Evolutionary conservation across 2,888 invertebrate genomes (phyloP).

Genomic region (Apamea anceps): DNA sequence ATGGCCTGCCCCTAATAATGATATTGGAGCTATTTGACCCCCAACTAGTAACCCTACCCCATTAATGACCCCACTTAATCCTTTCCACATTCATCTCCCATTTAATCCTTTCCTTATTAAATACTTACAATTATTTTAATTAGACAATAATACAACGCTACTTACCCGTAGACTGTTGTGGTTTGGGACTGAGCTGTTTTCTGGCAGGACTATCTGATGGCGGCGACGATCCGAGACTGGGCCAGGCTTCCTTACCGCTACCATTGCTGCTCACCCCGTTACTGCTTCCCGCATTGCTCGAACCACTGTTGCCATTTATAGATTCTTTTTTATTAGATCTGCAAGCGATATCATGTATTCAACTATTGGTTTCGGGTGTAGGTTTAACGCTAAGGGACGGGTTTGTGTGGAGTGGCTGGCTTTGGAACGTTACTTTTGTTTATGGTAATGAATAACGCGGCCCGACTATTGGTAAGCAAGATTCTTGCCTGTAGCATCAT

Average conservation of each 20-base stretch:
- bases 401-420: constrained; percentile 33
- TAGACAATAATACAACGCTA: not conserved
- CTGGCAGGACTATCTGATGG: constrained; percentile 84
- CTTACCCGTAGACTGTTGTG: constrained; percentile 79
- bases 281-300: constrained; percentile 68
- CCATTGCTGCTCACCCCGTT: constrained; percentile 77
- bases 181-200: constrained; percentile 84
- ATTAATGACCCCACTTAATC: no score
- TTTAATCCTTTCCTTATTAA: not conserved
- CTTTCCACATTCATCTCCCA: no score
- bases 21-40: no score
- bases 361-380: constrained; percentile 24
- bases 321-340: constrained; percentile 86
- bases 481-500: not conserved
- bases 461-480: not conserved
- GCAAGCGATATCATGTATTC: constrained; percentile 50
- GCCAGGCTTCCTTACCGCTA: constrained; percentile 93
- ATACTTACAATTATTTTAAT: not conserved
- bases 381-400: constrained; percentile 37
- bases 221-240: constrained; percentile 91
- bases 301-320: constrained; percentile 72
- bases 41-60: no score
- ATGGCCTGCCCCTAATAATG: no score
- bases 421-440: not conserved
- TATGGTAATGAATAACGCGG: not conserved